These are phyloP conservation scores for Syncerus caffer DNA, from an alignment of 2,797 vertebrate genomes.

Conservation along the genomic window DNA sequence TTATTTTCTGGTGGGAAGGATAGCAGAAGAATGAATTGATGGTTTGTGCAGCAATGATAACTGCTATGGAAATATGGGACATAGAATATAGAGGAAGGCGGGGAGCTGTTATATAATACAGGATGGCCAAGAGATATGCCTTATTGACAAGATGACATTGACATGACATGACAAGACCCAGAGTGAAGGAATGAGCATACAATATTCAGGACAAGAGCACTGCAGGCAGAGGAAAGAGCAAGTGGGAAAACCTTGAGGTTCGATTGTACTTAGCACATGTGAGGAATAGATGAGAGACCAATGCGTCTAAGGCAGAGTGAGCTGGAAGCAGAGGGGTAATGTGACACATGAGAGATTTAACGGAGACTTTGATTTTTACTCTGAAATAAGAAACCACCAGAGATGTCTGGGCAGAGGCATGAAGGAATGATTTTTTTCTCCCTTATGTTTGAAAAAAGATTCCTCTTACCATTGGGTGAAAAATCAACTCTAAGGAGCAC, in stretches of 20 bases:
- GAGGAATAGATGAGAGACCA: background rate
- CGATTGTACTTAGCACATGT: rapidly evolving
- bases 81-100: too few species aligned
- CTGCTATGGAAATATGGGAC: background rate
- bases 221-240: background rate
- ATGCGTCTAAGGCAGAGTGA: background rate
- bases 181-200: background rate
- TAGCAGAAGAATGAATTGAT: background rate
- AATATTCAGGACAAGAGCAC: background rate
- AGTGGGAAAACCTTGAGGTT: background rate
- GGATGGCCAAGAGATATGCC: background rate
- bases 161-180: background rate
- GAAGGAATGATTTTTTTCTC: background rate
- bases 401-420: background rate
- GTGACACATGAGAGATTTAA: background rate
- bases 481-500: background rate
- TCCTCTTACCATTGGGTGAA: background rate
- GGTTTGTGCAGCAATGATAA: background rate
- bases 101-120: background rate
- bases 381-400: background rate
- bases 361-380: background rate
- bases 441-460: background rate
- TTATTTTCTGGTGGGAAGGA: background rate
- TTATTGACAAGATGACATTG: background rate
- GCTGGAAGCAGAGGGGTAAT: background rate